These are phyloP conservation scores for Lasioglossum lativentre DNA, from an alignment of 2,888 invertebrate species.

Conservation along the genomic window DNA sequence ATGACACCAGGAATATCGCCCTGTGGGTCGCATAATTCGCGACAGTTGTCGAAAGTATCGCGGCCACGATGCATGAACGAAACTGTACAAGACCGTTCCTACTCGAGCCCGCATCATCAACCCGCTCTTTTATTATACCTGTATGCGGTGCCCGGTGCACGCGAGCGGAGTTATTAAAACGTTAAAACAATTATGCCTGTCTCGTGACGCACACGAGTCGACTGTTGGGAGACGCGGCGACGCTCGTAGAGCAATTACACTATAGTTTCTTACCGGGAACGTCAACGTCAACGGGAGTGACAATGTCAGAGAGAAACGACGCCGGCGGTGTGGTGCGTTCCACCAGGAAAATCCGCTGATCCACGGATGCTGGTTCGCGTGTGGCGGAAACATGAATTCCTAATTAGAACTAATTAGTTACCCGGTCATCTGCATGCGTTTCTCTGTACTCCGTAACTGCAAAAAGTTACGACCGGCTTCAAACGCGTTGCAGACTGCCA, in stretches of 20 bases:
- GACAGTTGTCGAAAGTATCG: background rate
- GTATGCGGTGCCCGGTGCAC: constrained; percentile 65
- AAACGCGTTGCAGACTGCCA: background rate
- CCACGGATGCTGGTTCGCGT: constrained; percentile 50
- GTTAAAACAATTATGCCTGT: constrained; percentile 80
- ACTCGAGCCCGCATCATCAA: constrained; percentile 31
- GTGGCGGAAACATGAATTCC: background rate
- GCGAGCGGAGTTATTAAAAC: constrained; percentile 82
- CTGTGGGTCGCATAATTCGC: background rate
- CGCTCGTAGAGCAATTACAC: constrained; percentile 72
- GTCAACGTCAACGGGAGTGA: constrained; percentile 36
- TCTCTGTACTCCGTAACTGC: background rate
- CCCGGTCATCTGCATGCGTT: background rate
- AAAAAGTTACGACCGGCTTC: background rate
- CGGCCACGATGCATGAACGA: background rate
- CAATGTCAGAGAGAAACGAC: constrained; percentile 39
- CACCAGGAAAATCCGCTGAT: constrained; percentile 62
- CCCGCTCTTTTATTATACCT: constrained; percentile 39
- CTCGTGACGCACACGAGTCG: constrained; percentile 71
- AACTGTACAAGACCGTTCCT: constrained; percentile 32
- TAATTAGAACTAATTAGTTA: constrained; percentile 8
- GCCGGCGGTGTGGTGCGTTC: constrained; percentile 28
- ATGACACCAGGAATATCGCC: too few relatives aligned
- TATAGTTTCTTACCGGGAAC: constrained; percentile 64
- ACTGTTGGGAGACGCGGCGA: constrained; percentile 15